Percentiles rank a stretch among this genome's conserved stretches.
Evolutionary conservation across 1,140 invertebrate genomes (phyloP).

Genomic region (Drosophila bocqueti): DNA sequence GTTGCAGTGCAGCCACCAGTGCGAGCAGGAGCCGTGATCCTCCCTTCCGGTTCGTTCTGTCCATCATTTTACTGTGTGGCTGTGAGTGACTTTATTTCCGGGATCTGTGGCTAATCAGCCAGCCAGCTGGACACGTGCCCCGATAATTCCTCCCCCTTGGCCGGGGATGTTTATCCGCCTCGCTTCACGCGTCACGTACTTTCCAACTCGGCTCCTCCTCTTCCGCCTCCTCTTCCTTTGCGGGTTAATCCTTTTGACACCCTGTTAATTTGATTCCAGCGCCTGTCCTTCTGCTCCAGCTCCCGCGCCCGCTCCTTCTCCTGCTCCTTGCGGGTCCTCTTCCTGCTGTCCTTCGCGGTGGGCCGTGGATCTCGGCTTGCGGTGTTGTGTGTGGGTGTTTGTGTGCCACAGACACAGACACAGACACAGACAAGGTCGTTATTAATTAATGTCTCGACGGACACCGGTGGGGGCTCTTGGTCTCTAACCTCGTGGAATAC

Average conservation of each 20-base stretch:
- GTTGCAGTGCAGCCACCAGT: constrained; percentile 9
- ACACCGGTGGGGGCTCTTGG: constrained; percentile 20
- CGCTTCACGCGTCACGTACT: constrained; percentile 39
- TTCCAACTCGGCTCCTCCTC: constrained; percentile 2
- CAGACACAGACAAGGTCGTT: constrained; percentile 55
- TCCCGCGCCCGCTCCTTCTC: not conserved
- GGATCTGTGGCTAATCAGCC: constrained; percentile 23
- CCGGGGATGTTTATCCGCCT: constrained; percentile 20
- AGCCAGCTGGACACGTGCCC: constrained; percentile 13
- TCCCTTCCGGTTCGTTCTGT: not conserved
- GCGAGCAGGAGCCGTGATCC: not conserved
- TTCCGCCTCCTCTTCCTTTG: not conserved
- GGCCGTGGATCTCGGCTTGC: constrained; percentile 2
- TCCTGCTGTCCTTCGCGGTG: constrained; percentile 16
- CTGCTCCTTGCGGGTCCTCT: constrained; percentile 9
- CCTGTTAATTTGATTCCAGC: constrained; percentile 62
- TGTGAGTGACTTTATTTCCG: not conserved
- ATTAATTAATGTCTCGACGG: constrained; percentile 71
- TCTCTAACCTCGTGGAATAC: constrained; percentile 56
- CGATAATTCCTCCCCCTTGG: constrained; percentile 3
- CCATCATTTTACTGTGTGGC: not conserved
- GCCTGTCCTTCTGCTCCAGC: not conserved
- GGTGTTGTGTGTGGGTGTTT: not conserved
- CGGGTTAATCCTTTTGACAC: constrained; percentile 57
- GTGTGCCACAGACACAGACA: constrained; percentile 37